phyloP scores from a whole-genome alignment of 2,888 invertebrate species.

The Muschampia plurimacula region DNA sequence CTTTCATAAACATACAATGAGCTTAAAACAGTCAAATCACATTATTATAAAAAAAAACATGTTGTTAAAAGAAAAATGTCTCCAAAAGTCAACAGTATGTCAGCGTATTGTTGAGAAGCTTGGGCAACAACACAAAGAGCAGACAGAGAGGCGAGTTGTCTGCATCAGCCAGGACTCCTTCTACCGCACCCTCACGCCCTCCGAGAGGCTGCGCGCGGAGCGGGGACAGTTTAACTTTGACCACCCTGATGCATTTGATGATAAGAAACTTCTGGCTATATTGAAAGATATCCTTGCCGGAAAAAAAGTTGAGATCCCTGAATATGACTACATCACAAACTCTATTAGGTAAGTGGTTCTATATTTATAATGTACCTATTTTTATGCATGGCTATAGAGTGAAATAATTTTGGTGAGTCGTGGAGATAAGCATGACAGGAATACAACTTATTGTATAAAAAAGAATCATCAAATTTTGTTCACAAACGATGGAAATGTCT shows the following conservation, averaged over 20 bases:
- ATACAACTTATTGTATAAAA: no score
- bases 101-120: slow-evolving; percentile 98
- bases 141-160: slow-evolving; percentile 95
- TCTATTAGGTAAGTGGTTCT: slow-evolving; percentile 88
- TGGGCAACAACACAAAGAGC: slow-evolving; percentile 96
- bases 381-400: no score
- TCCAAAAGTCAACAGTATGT: slow-evolving; percentile 97
- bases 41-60: no score
- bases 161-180: slow-evolving; percentile 99
- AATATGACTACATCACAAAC: slow-evolving; percentile 97
- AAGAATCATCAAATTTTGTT: no score
- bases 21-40: no score
- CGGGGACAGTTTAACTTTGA: slow-evolving; percentile 99
- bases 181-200: slow-evolving; percentile 93
- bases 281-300: slow-evolving; percentile 94
- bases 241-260: slow-evolving; percentile 99
- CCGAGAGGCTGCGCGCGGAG: slow-evolving; percentile 93
- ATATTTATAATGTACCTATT: no score
- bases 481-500: no score
- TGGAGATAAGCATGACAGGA: no score
- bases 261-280: slow-evolving; percentile 92
- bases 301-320: slow-evolving; percentile 94
- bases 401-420: no score
- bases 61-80: not conserved
- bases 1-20: no score